Base-by-base conservation (phyloP, 2,888 invertebrate species). In the Leucophora obtusa region DNA sequence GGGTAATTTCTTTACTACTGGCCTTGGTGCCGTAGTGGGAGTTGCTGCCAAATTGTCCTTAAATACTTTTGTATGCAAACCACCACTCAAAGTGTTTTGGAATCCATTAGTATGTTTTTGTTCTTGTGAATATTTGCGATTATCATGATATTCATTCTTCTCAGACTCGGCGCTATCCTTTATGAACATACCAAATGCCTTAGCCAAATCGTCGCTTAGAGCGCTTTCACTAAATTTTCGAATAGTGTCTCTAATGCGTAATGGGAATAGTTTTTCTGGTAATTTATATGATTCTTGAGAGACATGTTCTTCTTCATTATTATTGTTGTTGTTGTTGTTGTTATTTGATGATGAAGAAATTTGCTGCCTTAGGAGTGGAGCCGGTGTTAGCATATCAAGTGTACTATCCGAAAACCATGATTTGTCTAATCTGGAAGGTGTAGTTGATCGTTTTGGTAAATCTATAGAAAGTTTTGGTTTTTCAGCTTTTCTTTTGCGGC, bases 401-500 rank as follows among this genome's bases (percentile, higher is more conserved):
- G 70, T 69, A 56, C 53, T 80, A 54, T 84, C 80, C 21, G 72
- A 66, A 53, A 84, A 84, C 84, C 85, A 84, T 0, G 84, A 82
- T 8, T 75, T 77, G 38, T 82, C 79, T 24, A 83, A 68, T 17
- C 56, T 15, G 5, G 56, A 43, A 8, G 62, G 14, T 14, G 15
- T 17, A 7, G 63, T 47, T 2, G 69, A 43, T 14, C 58, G 53
- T 50, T 60, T 63, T n/a, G 63, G 15, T 6, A 56, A 18, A 2
- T 51, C 58, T 10, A 7, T 6, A 10, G 47, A 14, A 3, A 18
- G 28, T 60, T 63, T 38, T 7, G 58, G 0, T 53, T 62, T 51
- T 24, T 76, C 70, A 0, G 24, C 0, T n/a, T 73, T 59, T 43
- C 33, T 63, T n/a, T 65, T 76, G 1, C 58, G 43, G 0, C 82